Evolutionary conservation across 2,797 vertebrate species (phyloP).

Genomic region (Hafferia zeledoni): DNA sequence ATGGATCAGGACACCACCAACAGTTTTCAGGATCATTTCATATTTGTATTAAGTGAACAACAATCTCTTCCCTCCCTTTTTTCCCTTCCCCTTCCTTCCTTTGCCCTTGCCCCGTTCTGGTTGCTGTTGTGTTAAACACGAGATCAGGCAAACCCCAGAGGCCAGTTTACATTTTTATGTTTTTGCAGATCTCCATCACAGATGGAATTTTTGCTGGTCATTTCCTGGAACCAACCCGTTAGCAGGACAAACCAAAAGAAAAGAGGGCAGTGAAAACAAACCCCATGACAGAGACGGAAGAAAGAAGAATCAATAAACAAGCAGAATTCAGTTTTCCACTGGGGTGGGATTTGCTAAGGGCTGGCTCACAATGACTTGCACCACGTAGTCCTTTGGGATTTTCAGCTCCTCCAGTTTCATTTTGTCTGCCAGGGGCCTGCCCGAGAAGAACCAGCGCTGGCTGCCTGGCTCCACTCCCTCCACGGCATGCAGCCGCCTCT

Average conservation of each 20-base stretch:
- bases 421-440: conserved; percentile 93
- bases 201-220: conserved; percentile 80
- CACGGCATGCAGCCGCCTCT: conserved; percentile 87
- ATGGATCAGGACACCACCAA: conserved; percentile 49
- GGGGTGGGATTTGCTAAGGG: conserved; percentile 87
- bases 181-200: conserved; percentile 80
- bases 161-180: conserved; percentile 13
- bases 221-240: conserved; percentile 74
- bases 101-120: conserved; percentile 37
- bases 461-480: conserved; percentile 88
- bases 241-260: conserved; percentile 34
- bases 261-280: conserved; percentile 67
- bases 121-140: background rate
- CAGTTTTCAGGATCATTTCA: conserved; percentile 51
- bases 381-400: conserved; percentile 98
- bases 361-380: conserved; percentile 98
- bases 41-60: background rate
- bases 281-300: conserved; percentile 60
- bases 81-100: background rate
- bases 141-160: conserved; percentile 39
- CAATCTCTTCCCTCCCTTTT: background rate
- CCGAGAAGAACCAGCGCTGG: conserved; percentile 98
- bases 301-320: conserved; percentile 28
- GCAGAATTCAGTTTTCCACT: conserved; percentile 85
- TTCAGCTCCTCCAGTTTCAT: conserved; percentile 97